Conservation (phyloP, 2,888 invertebrate species). For the Leucophora obtusa region DNA sequence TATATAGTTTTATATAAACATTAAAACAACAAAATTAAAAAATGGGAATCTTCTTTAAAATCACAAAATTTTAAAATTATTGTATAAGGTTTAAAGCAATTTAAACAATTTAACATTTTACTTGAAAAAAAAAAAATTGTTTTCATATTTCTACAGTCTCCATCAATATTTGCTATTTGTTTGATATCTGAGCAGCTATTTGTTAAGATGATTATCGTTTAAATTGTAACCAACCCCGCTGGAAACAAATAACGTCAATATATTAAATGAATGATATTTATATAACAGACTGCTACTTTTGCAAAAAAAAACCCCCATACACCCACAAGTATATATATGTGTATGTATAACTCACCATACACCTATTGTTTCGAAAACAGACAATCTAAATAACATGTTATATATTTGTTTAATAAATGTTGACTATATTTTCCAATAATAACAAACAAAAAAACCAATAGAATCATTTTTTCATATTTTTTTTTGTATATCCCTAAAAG, state of each 20-base stretch:
- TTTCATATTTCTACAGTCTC: too few relatives aligned
- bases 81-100: too few relatives aligned
- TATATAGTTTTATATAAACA: too few relatives aligned
- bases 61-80: too few relatives aligned
- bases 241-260: slow-evolving; percentile 2
- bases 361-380: not conserved
- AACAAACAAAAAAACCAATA: not conserved
- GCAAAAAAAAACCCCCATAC: not conserved
- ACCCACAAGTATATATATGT: not conserved
- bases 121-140: too few relatives aligned
- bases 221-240: not conserved
- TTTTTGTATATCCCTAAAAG: not conserved
- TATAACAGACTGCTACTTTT: slow-evolving; percentile 8
- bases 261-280: slow-evolving; percentile 7
- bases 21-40: too few relatives aligned
- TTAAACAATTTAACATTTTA: too few relatives aligned
- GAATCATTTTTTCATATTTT: not conserved
- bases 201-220: slow-evolving; percentile 19
- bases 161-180: not conserved
- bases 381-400: not conserved
- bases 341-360: not conserved
- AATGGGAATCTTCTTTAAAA: too few relatives aligned
- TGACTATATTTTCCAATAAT: slow-evolving; percentile 4
- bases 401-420: slow-evolving; percentile 23
- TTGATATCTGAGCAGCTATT: not conserved